Base-by-base conservation (phyloP, 2,797 vertebrate genomes). In the Apodemus agrarius region DNA sequence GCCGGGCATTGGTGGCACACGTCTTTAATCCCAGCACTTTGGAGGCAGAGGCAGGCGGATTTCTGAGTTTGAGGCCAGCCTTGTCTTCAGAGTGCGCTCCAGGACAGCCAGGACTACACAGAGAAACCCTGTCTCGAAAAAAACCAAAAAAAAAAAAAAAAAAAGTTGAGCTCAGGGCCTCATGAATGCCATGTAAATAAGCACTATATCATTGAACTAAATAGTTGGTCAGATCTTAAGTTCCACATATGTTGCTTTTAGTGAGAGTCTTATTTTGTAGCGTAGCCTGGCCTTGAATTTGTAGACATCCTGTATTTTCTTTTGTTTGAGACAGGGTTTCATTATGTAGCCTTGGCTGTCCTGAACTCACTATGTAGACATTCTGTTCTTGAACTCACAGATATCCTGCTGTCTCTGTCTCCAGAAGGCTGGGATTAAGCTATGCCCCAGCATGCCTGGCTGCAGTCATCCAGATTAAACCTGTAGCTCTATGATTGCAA, bases 211-310 rank as follows among this genome's bases (percentile, higher is more conserved):
- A 37, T 5, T 87, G 49, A 87, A 87, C 34, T 72, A 29, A 49
- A 72, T 72, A 26, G 91, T 78, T 74, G 96, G 54, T 49, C 63
- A 86, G 17, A 79, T 90, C 81, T 93, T 92, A 93, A 75, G 90
- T n/a, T 86, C 19, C 9, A 69, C 82, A 79, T 54, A 11, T 29
- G 26, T 63, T 65, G 17, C 61, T 67, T 67, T 67, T 85, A 49
- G 65, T 34, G 67, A 72, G 6, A 69, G 67, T 37, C 29, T 72
- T 75, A 49, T 24, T 86, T 40, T 72, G 22, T 86, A 54, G 24
- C 22, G 16, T 72, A 54, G 49, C 6, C 34, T 85, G 8, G 67
- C n/a, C 17, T 72, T 72, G 67, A n/a, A n/a, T 17, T 72, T 72
- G 17, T 37, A 72, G 67, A 21, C 8, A 19, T 72, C 67, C n/a